These are phyloP conservation scores for Umimayanthus chanpuru DNA, from an alignment of 92 coral and sea anemone species.

Conservation along the genomic window DNA sequence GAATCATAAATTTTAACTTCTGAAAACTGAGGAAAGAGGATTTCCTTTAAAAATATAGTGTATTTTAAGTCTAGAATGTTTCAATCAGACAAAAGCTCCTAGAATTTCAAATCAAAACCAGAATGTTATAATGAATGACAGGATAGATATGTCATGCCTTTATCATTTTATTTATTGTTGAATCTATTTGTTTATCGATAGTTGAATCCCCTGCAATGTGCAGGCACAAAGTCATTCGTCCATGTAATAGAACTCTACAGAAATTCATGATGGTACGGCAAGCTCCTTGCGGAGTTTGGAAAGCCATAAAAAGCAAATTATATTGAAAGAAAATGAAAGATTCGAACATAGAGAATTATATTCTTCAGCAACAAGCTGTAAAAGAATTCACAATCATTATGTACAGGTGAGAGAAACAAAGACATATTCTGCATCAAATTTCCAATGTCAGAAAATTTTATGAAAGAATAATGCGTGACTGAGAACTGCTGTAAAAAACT, in stretches of 20 bases:
- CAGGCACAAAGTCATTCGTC: background rate
- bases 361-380: background rate
- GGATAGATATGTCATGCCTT: background rate
- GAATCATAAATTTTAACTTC: background rate
- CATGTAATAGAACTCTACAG: background rate
- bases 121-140: background rate
- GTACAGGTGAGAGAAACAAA: background rate
- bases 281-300: background rate
- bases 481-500: constrained; percentile 13
- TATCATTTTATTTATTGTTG: constrained; percentile 30
- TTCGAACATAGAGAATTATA: background rate
- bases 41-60: background rate
- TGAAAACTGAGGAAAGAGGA: background rate
- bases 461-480: background rate
- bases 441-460: background rate
- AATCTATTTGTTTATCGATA: constrained; percentile 29
- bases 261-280: background rate
- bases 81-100: background rate
- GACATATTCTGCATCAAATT: background rate
- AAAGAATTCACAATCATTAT: background rate
- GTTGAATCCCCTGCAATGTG: background rate
- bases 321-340: background rate
- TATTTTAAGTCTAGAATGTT: background rate
- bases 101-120: background rate
- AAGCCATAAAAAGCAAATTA: background rate